Evolutionary conservation across 2,888 invertebrate genomes (phyloP), one percentile per base, ranked within the genome.

Genomic region (Incurvaria masculella): DNA sequence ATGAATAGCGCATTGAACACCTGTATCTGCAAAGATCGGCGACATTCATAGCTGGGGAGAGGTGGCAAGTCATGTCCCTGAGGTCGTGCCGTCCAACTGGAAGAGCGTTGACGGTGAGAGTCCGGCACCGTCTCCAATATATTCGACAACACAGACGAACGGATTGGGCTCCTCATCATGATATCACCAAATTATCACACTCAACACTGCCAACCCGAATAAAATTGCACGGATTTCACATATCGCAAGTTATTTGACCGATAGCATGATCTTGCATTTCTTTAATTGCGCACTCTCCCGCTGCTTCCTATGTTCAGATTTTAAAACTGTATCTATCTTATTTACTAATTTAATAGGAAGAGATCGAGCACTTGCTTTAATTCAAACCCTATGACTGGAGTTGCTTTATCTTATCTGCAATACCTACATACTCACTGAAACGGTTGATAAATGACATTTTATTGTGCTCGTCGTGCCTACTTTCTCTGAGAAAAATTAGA

Each of bases 11-110:
- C n/a, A n/a, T n/a, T n/a, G n/a, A n/a, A n/a, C 58, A 75, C 76
- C 69, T 72, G 64, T 56, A 65, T 63, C 47, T 74, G 76, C 48
- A 78, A 59, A 21, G 76, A 78, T 51, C 66, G 69, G 55, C 76
- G 64, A 0, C 76, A 75, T 52, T 70, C 75, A 33, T 33, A 33
- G 14, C 33, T 8, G 3, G 33, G 33, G 8, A 33, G 14, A 4
- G 33, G 33, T 3, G 33, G 33, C 33, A 33, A n/a, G 14, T 33
- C 33, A 3, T n/a, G 33, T 4, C 14, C 3, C 8, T 11, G 11
- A 11, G 33, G 14, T 33, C 33, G 33, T 8, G 33, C 8, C 3
- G 33, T 33, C 33, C 33, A 33, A 33, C 11, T 33, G 33, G 33
- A 4, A 4, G 33, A 33, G 33, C 33, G 33, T n/a, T 33, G 33